Percentiles rank a stretch among this genome's conserved stretches.
Conservation (phyloP, 2,888 invertebrate genomes). For the Pteria penguin region DNA sequence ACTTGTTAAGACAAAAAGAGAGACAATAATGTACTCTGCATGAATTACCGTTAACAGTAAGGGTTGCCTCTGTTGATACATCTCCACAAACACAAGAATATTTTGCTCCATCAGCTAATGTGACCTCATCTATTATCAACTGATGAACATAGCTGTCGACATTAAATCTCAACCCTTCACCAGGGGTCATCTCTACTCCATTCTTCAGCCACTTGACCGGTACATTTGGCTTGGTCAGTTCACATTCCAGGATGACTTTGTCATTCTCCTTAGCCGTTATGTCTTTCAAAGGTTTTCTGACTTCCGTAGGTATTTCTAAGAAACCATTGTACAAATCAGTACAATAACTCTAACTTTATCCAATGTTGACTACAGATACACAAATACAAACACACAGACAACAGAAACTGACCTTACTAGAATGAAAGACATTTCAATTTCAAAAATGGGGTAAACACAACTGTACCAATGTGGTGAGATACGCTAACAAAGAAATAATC, state of each 20-base stretch:
- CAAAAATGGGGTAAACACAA: no score
- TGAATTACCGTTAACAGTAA: constrained; percentile 76
- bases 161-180: constrained; percentile 85
- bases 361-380: not conserved
- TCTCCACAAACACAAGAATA: constrained; percentile 82
- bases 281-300: constrained; percentile 90
- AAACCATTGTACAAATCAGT: not conserved
- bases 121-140: constrained; percentile 91
- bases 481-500: no score
- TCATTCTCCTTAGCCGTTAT: constrained; percentile 81
- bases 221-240: constrained; percentile 89
- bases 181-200: constrained; percentile 73
- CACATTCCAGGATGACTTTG: constrained; percentile 88
- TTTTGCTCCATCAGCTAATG: constrained; percentile 89
- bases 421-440: no score
- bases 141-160: constrained; percentile 84
- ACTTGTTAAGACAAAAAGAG: no score
- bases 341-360: not conserved
- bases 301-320: constrained; percentile 88
- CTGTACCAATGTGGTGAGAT: no score
- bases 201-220: constrained; percentile 89
- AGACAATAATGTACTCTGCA: no score
- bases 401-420: no score
- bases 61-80: constrained; percentile 72
- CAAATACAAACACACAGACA: no score